Percentiles rank a stretch among this genome's conserved stretches.
Evolutionary conservation across 2,113 vertebrate genomes (phyloP).

Genomic region (Elaphurus davidianus): DNA sequence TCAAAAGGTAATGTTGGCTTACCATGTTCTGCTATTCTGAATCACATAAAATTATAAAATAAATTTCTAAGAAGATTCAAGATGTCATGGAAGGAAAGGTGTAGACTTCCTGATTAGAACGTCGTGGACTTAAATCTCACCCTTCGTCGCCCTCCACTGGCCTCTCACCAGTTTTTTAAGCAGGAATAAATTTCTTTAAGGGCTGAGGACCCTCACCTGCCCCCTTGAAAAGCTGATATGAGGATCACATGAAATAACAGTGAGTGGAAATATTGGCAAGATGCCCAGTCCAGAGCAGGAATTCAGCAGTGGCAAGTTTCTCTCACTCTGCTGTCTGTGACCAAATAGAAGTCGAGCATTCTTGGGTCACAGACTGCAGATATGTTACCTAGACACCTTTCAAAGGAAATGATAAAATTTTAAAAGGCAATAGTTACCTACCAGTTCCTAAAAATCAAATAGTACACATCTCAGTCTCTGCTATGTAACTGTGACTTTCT

Average conservation of each 20-base stretch:
- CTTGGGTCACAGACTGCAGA: not conserved
- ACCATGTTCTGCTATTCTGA: not conserved
- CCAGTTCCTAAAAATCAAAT: not conserved
- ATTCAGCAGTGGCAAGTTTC: not conserved
- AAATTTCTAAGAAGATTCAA: not conserved
- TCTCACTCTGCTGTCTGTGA: not conserved
- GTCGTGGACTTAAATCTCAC: not conserved
- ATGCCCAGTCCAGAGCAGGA: no score
- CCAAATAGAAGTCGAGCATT: not conserved
- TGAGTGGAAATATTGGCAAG: accelerated
- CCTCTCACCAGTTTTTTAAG: not conserved
- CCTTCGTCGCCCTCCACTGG: accelerated
- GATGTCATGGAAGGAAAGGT: not conserved
- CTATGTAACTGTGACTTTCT: not conserved
- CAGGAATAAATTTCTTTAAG: not conserved
- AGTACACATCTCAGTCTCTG: not conserved
- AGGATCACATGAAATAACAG: not conserved
- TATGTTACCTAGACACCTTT: not conserved
- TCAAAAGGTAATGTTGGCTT: not conserved
- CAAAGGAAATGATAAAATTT: not conserved
- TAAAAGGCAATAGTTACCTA: not conserved
- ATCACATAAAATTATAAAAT: not conserved
- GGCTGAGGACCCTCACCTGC: not conserved
- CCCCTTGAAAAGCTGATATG: not conserved
- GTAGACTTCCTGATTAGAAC: not conserved